Evolutionary conservation across 2,888 invertebrate genomes (phyloP).

Genomic region (Yponomeuta evonymella): DNA sequence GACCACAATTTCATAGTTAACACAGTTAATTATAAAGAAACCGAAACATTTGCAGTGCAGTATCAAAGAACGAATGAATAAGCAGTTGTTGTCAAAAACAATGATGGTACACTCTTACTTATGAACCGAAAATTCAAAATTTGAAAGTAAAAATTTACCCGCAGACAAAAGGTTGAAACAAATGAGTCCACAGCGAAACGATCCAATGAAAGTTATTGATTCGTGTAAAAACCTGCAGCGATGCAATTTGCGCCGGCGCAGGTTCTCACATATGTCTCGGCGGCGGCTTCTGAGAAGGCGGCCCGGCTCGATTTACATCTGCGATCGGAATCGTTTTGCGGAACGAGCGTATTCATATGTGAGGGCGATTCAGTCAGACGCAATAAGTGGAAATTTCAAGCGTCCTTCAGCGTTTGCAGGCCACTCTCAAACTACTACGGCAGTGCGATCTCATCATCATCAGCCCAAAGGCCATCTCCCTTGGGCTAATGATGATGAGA

Average conservation of each 20-base stretch:
- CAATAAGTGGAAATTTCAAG: too few relatives aligned
- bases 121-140: neutral
- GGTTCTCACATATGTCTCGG: neutral
- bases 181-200: neutral
- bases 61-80: too few relatives aligned
- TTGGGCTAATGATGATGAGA: too few relatives aligned
- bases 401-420: too few relatives aligned
- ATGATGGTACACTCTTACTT: neutral
- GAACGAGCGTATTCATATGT: slow-evolving; percentile 3
- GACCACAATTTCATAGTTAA: too few relatives aligned
- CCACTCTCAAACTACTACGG: too few relatives aligned
- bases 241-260: neutral
- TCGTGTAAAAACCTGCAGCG: slow-evolving; percentile 1
- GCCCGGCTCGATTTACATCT: neutral
- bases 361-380: neutral
- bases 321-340: neutral
- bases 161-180: neutral
- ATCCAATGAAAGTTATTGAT: slow-evolving; percentile 1
- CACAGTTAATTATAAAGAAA: too few relatives aligned
- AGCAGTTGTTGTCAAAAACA: too few relatives aligned
- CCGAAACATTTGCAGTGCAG: too few relatives aligned
- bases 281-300: slow-evolving; percentile 6
- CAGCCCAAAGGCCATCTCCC: too few relatives aligned
- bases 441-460: too few relatives aligned
- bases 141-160: neutral